Base-by-base conservation (phyloP, 1,140 invertebrate species). In the Tetragonula clypearis region DNA sequence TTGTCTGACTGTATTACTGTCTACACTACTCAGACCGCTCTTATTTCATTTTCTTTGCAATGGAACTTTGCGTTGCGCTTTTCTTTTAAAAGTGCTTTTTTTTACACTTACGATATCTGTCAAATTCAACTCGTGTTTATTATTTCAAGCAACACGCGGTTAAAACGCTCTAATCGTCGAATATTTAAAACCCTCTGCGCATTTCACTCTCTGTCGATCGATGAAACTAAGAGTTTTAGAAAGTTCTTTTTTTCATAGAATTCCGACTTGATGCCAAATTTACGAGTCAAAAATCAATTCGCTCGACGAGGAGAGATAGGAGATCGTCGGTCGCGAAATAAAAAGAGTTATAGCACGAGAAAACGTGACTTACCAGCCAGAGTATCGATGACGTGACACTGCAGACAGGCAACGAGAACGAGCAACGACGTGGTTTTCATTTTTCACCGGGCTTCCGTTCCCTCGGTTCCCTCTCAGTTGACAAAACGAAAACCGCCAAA, bases 321-420 rank as follows among this genome's bases (percentile, higher is more conserved):
- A 30, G 35, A 35, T 35, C 35, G 35, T 35, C 35, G 35, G 2
- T 1, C 35, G 35, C 35, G 35, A 35, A 35, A 8, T 14, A 53
- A 75, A 77, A 17, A 58, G 41, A 19, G 9, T 35, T 6, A 15
- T 65, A 49, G 56, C 21, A 14, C 66, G 30, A 55, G 12, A 11
- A 30, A 9, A 8, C n/a, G 8, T 6, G 74, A 88, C 90, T 92
- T 76, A 92, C 91, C 91, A 88, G 88, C 90, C 78, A 72, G 41
- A n/a, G 86, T 85, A 35, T 80, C 85, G 60, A 71, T 71, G 60
- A 87, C 85, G 41, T 90, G 83, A 75, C 79, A 88, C 72, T 87
- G 86, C 21, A 92, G 86, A 74, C 86, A 88, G 76, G 69, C 86
- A 41, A 78, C 85, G 35, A 91, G 53, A 66, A 88, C 86, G 56